phyloP scores from a whole-genome alignment of 2,113 vertebrate species.

The Tauraco erythrolophus region DNA sequence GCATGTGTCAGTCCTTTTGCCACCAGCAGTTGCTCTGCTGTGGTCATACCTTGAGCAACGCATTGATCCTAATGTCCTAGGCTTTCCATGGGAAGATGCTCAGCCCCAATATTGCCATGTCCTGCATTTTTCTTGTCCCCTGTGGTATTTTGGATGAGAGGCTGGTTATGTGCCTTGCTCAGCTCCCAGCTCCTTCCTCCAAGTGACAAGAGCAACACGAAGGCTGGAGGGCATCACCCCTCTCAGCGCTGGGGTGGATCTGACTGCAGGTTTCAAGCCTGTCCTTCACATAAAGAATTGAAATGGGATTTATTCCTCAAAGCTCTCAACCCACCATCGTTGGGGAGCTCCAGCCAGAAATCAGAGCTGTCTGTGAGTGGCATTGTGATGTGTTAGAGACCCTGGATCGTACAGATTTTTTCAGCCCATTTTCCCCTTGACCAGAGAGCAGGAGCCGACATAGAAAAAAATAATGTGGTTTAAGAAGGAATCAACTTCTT shows the following conservation, averaged over 20 bases:
- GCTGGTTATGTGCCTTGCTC: neutral
- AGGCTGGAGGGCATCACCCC: neutral
- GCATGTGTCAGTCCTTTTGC: neutral
- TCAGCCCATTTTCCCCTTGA: neutral
- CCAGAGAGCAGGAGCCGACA: neutral
- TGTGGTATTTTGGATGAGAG: neutral
- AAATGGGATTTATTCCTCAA: neutral
- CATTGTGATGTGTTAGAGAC: neutral
- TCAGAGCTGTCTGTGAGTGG: neutral
- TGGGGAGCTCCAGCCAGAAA: neutral
- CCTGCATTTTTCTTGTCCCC: neutral
- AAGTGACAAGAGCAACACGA: neutral
- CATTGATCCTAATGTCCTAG: accelerated
- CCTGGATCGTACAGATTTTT: neutral
- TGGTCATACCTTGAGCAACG: neutral
- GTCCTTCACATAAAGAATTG: neutral
- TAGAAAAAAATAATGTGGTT: neutral
- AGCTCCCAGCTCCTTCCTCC: neutral
- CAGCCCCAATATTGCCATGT: neutral
- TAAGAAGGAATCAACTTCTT: neutral
- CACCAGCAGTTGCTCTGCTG: neutral
- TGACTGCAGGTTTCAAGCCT: neutral
- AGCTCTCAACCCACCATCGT: neutral
- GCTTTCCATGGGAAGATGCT: neutral
- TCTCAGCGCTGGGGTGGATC: neutral